Conservation (phyloP, 2,113 vertebrate species). For the Crotophaga sulcirostris region DNA sequence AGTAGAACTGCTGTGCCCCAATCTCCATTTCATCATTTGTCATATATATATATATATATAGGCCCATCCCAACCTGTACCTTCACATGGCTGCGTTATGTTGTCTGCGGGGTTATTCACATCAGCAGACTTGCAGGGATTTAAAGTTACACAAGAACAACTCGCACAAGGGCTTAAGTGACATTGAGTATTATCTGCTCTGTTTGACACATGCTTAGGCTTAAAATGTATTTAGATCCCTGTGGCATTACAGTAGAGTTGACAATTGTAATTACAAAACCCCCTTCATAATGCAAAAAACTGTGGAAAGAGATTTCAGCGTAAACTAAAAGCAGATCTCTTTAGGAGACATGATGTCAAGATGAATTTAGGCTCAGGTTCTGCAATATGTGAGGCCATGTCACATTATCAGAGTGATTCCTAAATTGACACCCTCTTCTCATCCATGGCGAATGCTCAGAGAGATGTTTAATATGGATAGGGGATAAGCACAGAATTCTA, state of each 20-base stretch:
- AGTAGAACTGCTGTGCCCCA: not conserved
- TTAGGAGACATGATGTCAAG: not conserved
- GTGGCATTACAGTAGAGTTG: not conserved
- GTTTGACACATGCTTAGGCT: constrained; percentile 25
- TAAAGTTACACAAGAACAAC: constrained; percentile 12
- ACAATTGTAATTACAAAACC: constrained; percentile 11
- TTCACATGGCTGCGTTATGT: not conserved
- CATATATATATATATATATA: too few relatives aligned
- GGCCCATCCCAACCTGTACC: not conserved
- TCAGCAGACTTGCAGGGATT: not conserved
- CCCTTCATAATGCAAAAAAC: not conserved
- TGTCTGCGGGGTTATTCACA: not conserved
- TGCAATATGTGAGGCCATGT: not conserved
- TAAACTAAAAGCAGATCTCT: constrained; percentile 3
- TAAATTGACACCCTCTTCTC: not conserved
- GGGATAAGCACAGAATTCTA: not conserved
- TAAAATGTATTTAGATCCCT: constrained; percentile 1
- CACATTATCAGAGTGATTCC: not conserved
- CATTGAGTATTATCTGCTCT: not conserved
- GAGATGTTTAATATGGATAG: not conserved
- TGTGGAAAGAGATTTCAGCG: not conserved
- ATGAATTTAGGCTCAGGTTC: not conserved
- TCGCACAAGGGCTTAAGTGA: not conserved
- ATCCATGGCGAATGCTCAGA: not conserved
- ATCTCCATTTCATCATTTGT: not conserved